Evolutionary conservation across 2,888 invertebrate genomes (phyloP).

Genomic region (Crossocerus cetratus): DNA sequence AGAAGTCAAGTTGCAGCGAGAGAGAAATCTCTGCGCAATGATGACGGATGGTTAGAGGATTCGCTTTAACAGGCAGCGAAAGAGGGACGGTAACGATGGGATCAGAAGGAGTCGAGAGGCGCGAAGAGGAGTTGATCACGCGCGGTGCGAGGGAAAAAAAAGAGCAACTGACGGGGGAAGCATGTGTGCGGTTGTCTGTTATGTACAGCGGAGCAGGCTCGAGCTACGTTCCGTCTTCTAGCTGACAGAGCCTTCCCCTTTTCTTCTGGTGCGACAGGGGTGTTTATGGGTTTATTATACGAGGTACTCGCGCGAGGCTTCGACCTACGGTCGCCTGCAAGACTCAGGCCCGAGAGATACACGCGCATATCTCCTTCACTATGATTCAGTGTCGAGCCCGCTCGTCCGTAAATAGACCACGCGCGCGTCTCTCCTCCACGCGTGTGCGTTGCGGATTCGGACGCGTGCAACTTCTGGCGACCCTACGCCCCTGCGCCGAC

Average conservation of each 20-base stretch:
- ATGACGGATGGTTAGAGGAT: no score
- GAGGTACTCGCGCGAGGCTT: slow-evolving; percentile 56
- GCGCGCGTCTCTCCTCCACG: background rate
- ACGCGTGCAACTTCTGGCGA: slow-evolving; percentile 39
- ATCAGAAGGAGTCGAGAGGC: no score
- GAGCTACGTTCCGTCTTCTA: slow-evolving; percentile 39
- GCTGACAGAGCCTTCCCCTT: slow-evolving; percentile 16
- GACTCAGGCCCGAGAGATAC: slow-evolving; percentile 24
- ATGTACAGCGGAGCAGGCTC: slow-evolving; percentile 52
- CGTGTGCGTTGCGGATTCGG: slow-evolving; percentile 23
- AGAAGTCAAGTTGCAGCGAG: no score
- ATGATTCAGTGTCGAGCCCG: slow-evolving; percentile 36
- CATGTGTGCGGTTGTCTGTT: slow-evolving; percentile 58
- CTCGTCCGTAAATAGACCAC: background rate
- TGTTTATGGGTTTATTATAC: slow-evolving; percentile 77
- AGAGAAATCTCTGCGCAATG: no score
- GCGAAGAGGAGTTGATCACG: no score
- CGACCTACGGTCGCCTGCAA: slow-evolving; percentile 45
- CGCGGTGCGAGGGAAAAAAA: no score
- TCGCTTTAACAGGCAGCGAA: no score
- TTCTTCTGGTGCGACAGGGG: slow-evolving; percentile 62
- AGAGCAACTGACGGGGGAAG: slow-evolving; percentile 15
- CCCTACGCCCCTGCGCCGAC: slow-evolving; percentile 10
- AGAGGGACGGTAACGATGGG: no score
- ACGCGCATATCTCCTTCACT: slow-evolving; percentile 16